Conservation (phyloP, 2,113 vertebrate genomes). For the Phylloscopus trochiloides region DNA sequence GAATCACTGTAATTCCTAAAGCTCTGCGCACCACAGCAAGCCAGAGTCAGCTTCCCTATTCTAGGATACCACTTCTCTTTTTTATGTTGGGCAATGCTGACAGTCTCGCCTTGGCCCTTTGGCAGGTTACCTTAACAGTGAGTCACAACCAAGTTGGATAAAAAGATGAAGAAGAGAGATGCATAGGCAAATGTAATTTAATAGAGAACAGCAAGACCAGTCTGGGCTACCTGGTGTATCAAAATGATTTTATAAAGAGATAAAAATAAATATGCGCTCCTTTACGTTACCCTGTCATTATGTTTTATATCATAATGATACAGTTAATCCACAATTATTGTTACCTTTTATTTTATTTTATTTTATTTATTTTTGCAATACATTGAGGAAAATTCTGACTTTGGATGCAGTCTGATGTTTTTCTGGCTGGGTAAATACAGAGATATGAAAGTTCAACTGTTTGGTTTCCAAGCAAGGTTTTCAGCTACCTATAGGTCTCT, state of each 20-base stretch:
- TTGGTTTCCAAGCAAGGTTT: not conserved
- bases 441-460: not conserved
- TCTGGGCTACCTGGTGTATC: not conserved
- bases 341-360: not conserved
- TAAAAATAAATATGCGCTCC: constrained; percentile 44
- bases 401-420: not conserved
- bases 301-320: constrained; percentile 13
- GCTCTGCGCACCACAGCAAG: not conserved
- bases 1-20: not conserved
- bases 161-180: not conserved
- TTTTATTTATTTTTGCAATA: not conserved
- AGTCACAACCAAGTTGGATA: not conserved
- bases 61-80: not conserved
- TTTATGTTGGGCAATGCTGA: not conserved
- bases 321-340: not conserved
- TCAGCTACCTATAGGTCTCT: not conserved
- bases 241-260: constrained; percentile 43
- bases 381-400: not conserved
- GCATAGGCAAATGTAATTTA: constrained; percentile 9
- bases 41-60: not conserved
- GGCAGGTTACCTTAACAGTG: not conserved
- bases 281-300: constrained; percentile 33
- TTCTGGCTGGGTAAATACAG: not conserved
- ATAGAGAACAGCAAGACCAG: constrained; percentile 30
- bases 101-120: not conserved